Conservation (phyloP, 2,888 invertebrate genomes). For the Dryobota labecula region DNA sequence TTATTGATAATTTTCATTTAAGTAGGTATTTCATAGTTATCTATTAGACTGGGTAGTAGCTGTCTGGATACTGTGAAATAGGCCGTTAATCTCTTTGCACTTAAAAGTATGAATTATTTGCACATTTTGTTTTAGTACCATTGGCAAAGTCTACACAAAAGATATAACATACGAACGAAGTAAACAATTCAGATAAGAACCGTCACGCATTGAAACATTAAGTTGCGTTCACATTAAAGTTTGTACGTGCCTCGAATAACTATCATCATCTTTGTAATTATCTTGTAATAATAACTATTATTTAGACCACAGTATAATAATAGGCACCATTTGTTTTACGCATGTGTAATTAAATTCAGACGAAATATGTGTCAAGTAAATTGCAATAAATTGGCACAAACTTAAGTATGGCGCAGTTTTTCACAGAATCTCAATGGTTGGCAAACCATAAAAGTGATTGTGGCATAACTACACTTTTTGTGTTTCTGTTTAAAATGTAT, state of each 20-base stretch:
- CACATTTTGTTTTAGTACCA: too few relatives aligned
- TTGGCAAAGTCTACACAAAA: neutral
- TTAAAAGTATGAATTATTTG: neutral
- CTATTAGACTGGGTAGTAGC: too few relatives aligned
- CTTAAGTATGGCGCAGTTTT: conserved; percentile 1
- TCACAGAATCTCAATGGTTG: neutral
- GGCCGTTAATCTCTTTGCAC: too few relatives aligned
- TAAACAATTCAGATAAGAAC: neutral
- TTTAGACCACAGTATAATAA: neutral
- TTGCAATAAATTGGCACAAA: neutral
- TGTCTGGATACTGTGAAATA: neutral
- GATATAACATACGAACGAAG: neutral
- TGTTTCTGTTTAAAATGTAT: too few relatives aligned
- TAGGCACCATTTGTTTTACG: neutral
- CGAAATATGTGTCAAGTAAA: neutral
- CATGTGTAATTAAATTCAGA: neutral
- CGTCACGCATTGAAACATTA: conserved; percentile 26
- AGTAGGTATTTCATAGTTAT: neutral
- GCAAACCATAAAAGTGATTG: neutral
- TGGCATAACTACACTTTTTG: too few relatives aligned
- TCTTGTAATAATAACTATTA: neutral
- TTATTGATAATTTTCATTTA: too few relatives aligned
- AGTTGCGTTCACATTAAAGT: neutral
- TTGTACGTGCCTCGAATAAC: neutral
- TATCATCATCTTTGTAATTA: neutral